These are phyloP conservation scores for Pyrgus malvae DNA, from an alignment of 2,888 invertebrate species.

Conservation along the genomic window DNA sequence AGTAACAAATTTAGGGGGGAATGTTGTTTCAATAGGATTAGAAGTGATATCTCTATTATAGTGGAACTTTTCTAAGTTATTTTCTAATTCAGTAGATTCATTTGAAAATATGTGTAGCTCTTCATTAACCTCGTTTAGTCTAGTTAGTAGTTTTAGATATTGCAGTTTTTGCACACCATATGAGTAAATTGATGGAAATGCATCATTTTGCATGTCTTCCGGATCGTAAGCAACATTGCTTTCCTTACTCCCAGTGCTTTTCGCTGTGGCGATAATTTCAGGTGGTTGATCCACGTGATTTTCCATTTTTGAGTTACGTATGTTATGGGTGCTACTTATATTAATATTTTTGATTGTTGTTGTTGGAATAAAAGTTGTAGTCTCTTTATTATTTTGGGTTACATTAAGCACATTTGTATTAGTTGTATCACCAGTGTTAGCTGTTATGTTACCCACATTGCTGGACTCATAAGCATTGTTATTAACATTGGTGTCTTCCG, in stretches of 20 bases:
- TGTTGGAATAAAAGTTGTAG: conserved; percentile 16
- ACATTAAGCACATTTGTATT: conserved; percentile 41
- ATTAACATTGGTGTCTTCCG: conserved; percentile 47
- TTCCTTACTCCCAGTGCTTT: conserved; percentile 30
- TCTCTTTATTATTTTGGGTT: conserved; percentile 9
- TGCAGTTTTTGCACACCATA: conserved; percentile 71
- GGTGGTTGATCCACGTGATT: conserved; percentile 42
- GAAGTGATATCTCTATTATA: conserved; percentile 53
- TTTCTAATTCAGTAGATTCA: conserved; percentile 50
- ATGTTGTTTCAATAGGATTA: conserved; percentile 33
- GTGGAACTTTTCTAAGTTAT: conserved; percentile 54
- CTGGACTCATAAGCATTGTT: conserved; percentile 58
- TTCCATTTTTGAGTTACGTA: conserved; percentile 26
- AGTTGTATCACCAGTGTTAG: conserved; percentile 62
- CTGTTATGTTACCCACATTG: conserved; percentile 44
- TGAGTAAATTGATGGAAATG: conserved; percentile 63
- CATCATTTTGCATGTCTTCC: conserved; percentile 68
- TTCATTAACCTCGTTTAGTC: conserved; percentile 63
- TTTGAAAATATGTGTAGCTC: conserved; percentile 65
- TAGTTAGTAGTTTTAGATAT: conserved; percentile 61
- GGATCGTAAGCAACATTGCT: conserved; percentile 64
- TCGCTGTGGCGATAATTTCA: conserved; percentile 39
- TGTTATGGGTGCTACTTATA: background rate
- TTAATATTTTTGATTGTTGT: conserved; percentile 28
- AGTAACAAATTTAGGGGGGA: conserved; percentile 35